Evolutionary conservation across 2,888 invertebrate genomes (phyloP).

Genomic region (Drosophila atroscutellata): DNA sequence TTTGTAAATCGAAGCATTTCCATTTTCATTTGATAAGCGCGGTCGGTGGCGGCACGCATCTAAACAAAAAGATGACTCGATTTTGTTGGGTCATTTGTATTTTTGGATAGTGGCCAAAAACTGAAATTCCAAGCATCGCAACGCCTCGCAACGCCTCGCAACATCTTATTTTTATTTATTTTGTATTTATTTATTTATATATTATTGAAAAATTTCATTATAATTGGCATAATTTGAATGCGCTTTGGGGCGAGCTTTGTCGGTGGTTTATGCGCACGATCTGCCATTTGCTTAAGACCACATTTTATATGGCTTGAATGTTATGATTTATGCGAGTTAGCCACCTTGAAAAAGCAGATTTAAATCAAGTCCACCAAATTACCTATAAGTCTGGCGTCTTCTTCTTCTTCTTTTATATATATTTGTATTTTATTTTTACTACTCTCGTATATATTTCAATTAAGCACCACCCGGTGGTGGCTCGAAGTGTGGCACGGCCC

Average conservation of each 20-base stretch:
- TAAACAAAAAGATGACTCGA: conserved; percentile 49
- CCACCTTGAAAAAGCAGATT: conserved; percentile 59
- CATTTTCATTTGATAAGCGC: conserved; percentile 56
- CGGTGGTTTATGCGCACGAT: conserved; percentile 27
- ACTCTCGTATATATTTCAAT: conserved; percentile 1
- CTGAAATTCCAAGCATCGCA: conserved; percentile 64
- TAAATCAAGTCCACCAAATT: conserved; percentile 27
- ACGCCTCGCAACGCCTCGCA: conserved; percentile 6
- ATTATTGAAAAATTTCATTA: conserved; percentile 67
- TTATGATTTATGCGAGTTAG: conserved; percentile 60
- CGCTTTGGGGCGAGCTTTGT: conserved; percentile 73
- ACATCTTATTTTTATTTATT: conserved; percentile 31
- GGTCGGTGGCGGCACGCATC: conserved; percentile 44
- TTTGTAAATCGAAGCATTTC: conserved; percentile 65
- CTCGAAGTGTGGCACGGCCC: conserved; percentile 19
- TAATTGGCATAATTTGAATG: conserved; percentile 77
- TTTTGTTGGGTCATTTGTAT: conserved; percentile 63
- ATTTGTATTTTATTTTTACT: not conserved
- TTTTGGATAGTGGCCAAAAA: conserved; percentile 57
- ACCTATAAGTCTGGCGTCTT: conserved; percentile 19
- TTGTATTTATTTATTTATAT: conserved; percentile 52
- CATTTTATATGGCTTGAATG: conserved; percentile 61
- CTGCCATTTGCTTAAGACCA: conserved; percentile 50
- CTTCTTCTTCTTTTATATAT: not conserved
- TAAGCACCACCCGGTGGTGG: conserved; percentile 6